Percentiles rank a stretch among this genome's conserved stretches.
Evolutionary conservation across 2,888 invertebrate species (phyloP).

Genomic region (Antheraea yamamai): DNA sequence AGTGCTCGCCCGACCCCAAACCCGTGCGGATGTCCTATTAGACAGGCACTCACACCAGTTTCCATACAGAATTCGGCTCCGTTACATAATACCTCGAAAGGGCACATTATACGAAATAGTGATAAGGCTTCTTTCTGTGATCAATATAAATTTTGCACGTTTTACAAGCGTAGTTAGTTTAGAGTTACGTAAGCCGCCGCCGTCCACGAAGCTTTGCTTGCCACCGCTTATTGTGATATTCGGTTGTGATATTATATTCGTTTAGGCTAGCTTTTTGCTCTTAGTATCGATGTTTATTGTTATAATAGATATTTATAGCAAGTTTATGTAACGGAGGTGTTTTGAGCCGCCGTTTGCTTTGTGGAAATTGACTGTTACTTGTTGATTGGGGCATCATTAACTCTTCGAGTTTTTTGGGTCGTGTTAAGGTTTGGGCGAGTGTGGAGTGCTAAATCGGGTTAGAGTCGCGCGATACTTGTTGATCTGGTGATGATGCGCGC

Average conservation of each 20-base stretch:
- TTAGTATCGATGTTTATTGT: conserved; percentile 47
- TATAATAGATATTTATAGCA: conserved; percentile 26
- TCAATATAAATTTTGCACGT: conserved; percentile 73
- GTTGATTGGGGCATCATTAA: conserved; percentile 52
- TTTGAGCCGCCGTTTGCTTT: conserved; percentile 51
- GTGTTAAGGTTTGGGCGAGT: conserved; percentile 48
- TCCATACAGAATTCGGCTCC: conserved; percentile 67
- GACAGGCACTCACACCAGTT: conserved; percentile 56
- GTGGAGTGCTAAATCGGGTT: conserved; percentile 30
- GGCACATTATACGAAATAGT: conserved; percentile 65
- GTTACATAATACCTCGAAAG: conserved; percentile 72
- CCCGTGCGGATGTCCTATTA: conserved; percentile 72
- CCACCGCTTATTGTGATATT: conserved; percentile 79
- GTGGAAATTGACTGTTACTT: conserved; percentile 47
- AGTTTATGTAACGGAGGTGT: conserved; percentile 51
- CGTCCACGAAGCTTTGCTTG: conserved; percentile 81
- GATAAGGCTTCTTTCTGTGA: conserved; percentile 80
- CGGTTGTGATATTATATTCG: conserved; percentile 73
- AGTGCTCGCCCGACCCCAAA: conserved; percentile 74
- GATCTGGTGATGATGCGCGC: conserved; percentile 68
- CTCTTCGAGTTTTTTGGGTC: conserved; percentile 40
- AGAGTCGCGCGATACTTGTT: conserved; percentile 56
- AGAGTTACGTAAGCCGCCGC: conserved; percentile 79
- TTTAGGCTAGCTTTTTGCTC: conserved; percentile 77
- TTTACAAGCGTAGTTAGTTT: conserved; percentile 71